Evolutionary conservation across 2,888 invertebrate species (phyloP).

Genomic region (Lomographa bimaculata): DNA sequence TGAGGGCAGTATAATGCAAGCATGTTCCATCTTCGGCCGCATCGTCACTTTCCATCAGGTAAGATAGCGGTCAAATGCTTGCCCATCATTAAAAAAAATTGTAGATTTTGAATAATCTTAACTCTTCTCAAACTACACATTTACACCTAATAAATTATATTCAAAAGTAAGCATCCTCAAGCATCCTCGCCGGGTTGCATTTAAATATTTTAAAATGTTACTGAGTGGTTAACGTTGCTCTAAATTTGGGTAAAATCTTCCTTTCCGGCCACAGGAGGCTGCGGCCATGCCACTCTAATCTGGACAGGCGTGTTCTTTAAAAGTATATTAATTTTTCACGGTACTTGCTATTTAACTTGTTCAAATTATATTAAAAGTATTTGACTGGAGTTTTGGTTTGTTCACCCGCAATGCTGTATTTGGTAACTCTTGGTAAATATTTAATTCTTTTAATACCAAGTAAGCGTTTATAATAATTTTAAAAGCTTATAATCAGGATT

Average conservation of each 20-base stretch:
- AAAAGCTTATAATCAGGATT: too few species aligned
- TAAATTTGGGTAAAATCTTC: conserved; percentile 63
- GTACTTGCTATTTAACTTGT: conserved; percentile 33
- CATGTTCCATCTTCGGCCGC: too few species aligned
- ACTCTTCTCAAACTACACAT: conserved; percentile 7
- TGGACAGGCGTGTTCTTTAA: conserved; percentile 48
- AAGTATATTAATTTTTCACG: conserved; percentile 47
- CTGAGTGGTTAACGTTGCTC: conserved; percentile 53
- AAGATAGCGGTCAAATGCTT: too few species aligned
- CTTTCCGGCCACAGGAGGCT: conserved; percentile 65
- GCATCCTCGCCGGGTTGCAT: conserved; percentile 33
- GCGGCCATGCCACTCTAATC: conserved; percentile 49
- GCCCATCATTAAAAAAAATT: too few species aligned
- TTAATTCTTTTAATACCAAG: too few species aligned
- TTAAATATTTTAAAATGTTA: conserved; percentile 56
- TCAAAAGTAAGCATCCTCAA: conserved; percentile 14
- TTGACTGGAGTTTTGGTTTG: conserved; percentile 27
- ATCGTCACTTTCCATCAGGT: too few species aligned
- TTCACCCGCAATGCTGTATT: conserved; percentile 26
- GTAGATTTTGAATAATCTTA: too few species aligned
- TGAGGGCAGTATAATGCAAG: too few species aligned
- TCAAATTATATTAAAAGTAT: conserved; percentile 34
- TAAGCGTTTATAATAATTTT: too few species aligned
- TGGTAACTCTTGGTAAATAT: too few species aligned
- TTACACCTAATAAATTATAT: conserved; percentile 21